Conservation (phyloP, 1,140 invertebrate genomes). For the Pseudomyrmex gracilis region DNA sequence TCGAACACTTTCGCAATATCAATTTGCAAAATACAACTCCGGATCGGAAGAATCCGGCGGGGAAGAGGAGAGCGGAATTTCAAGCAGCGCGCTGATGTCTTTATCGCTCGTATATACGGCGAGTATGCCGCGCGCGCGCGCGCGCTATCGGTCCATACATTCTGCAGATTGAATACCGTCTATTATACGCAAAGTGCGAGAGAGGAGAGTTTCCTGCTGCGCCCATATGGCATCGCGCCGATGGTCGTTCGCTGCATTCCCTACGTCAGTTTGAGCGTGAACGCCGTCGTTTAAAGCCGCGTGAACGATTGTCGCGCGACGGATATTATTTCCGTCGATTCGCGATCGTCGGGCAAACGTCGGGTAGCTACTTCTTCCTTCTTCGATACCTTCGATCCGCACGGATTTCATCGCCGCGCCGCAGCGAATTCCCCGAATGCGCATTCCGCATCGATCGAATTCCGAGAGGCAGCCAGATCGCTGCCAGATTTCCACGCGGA, state of each 20-base stretch:
- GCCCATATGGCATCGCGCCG: conserved; percentile 55
- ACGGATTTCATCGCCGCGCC: no score
- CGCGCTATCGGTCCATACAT: conserved; percentile 17
- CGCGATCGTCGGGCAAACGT: not conserved
- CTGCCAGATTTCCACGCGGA: not conserved
- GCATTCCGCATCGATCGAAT: conserved; percentile 40
- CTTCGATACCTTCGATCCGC: conserved; percentile 2
- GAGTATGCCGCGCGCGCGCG: not conserved
- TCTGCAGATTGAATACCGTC: conserved; percentile 43
- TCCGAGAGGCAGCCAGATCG: not conserved
- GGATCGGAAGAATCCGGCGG: not conserved
- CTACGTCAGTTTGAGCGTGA: conserved; percentile 35
- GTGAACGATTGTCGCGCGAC: conserved; percentile 44
- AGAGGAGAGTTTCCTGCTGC: conserved; percentile 51
- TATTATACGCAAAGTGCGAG: conserved; percentile 45
- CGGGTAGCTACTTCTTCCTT: not conserved
- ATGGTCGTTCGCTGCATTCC: conserved; percentile 44
- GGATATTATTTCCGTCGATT: conserved; percentile 36
- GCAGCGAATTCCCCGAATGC: not conserved
- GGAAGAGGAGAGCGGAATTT: conserved; percentile 23
- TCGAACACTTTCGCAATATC: conserved; percentile 13
- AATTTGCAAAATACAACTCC: not conserved
- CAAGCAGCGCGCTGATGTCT: conserved; percentile 25
- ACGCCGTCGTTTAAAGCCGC: conserved; percentile 22
- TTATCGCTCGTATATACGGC: conserved; percentile 18